Base-by-base conservation (phyloP, 2,888 invertebrate species). In the Lepidocyrtinus sp. region DNA sequence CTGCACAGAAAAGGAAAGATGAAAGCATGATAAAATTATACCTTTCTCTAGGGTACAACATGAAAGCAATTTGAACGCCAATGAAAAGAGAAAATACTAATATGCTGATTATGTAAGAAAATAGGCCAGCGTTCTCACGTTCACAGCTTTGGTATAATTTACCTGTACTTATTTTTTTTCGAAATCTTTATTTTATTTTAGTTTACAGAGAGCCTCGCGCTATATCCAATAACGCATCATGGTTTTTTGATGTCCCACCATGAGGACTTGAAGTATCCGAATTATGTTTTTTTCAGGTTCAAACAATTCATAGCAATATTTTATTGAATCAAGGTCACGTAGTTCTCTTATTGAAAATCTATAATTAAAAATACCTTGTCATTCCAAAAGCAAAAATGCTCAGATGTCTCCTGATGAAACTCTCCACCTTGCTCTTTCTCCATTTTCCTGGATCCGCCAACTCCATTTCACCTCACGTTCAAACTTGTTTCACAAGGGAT, bases 361-460 rank as follows among this genome's bases (percentile, higher is more conserved):
- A 63, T 27, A 9, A 2, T 22, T 25, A 19, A 24, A 64, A 63
- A 24, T 65, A 85, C 86, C 86, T 85, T 45, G 85, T 70, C 59
- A 82, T 64, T 65, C 83, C 83, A 68, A 79, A 72, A 68, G 84
- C 82, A 50, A 78, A 67, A n/a, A 75, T 68, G 46, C 70, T 72
- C 27, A 84, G 75, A 62, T 83, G 84, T 70, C 85, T 81, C 27
- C 84, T 67, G 21, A 86, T 83, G 80, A 86, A 86, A 72, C 83
- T 86, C 25, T 86, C 86, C 75, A 86, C 78, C 62, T 84, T 86
- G 64, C 81, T 84, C 46, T 82, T 83, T 72, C 85, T 74, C 82
- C 83, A 82, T 64, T 83, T 83, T 45, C 83, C 84, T 59, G 78
- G 79, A 62, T 84, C 80, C 19, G 77, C 81, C 12, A 83, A 68